Base-by-base conservation (phyloP, 2,888 invertebrate genomes). In the Phalera bucephala region DNA sequence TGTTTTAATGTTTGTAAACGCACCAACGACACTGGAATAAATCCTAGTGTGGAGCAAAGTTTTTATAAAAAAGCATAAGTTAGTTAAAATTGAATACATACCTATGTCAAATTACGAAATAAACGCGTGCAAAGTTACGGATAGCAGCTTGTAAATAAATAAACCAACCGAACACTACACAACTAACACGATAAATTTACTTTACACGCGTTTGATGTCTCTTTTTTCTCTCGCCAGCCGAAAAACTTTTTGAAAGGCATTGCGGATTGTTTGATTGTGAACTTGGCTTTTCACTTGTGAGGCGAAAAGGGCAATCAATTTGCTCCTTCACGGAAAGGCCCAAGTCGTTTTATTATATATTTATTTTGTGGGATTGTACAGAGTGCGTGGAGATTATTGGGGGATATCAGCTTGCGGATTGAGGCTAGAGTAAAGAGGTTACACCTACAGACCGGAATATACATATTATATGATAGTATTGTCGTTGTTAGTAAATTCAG, bases 141-240 rank as follows among this genome's bases (percentile, higher is more conserved):
- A n/a, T n/a, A n/a, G n/a, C n/a, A n/a, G n/a, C n/a, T n/a, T n/a
- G n/a, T n/a, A n/a, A n/a, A n/a, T n/a, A n/a, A n/a, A n/a, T n/a
- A n/a, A n/a, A n/a, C n/a, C n/a, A n/a, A n/a, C n/a, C n/a, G n/a
- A n/a, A n/a, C n/a, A n/a, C n/a, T n/a, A n/a, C n/a, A n/a, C n/a
- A n/a, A n/a, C n/a, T n/a, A n/a, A n/a, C n/a, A n/a, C n/a, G n/a
- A 45, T 41, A 56, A 42, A 49, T 46, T 40, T 41, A 49, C 36
- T 33, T 36, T 36, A 52, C 36, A 48, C 29, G 37, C 13, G 41
- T 55, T 55, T 56, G 57, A 56, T 45, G 41, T 52, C 25, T 26
- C 22, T 30, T 26, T 36, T 22, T 8, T n/a, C n/a, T 33, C 29
- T 27, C 27, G 12, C 31, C 27, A 33, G 20, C 9, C 10, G 31